Evolutionary conservation across 2,797 vertebrate genomes (phyloP).

Genomic region (Urosaurus nigricauda): DNA sequence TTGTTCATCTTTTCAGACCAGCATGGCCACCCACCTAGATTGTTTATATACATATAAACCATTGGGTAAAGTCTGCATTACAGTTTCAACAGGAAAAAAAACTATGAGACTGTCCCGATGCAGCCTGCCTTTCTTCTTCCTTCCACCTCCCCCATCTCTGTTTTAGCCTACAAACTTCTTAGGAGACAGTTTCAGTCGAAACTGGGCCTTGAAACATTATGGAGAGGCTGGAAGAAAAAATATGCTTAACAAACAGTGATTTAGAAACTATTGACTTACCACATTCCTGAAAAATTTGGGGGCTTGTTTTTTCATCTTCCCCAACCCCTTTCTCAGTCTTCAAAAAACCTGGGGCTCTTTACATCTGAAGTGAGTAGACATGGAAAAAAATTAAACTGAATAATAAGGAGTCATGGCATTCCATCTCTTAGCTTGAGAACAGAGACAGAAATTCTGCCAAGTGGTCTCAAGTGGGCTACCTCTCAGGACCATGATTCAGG

Average conservation of each 20-base stretch:
- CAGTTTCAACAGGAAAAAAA: neutral
- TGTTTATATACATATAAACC: neutral
- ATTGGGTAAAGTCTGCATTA: neutral
- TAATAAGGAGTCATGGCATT: slow-evolving; percentile 32
- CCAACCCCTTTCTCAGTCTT: neutral
- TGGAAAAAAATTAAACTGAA: no score
- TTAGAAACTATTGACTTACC: slow-evolving; percentile 21
- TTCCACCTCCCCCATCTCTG: neutral
- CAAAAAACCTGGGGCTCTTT: slow-evolving; percentile 40
- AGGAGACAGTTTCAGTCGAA: neutral
- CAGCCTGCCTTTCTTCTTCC: no score
- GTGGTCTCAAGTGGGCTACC: slow-evolving; percentile 30
- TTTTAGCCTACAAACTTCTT: neutral
- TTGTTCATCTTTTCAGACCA: no score
- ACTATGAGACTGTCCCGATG: neutral
- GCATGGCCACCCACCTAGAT: neutral
- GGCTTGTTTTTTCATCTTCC: slow-evolving; percentile 30
- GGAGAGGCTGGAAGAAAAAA: neutral
- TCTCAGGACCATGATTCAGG: slow-evolving; percentile 15
- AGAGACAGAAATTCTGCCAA: slow-evolving; percentile 33
- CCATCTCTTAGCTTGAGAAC: slow-evolving; percentile 1
- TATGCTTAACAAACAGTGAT: neutral
- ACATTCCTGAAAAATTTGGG: slow-evolving; percentile 37
- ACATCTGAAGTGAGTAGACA: slow-evolving; percentile 45
- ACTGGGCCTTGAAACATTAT: neutral